Conservation (phyloP, 2,888 invertebrate genomes). For the Nephrotoma flavescens region DNA sequence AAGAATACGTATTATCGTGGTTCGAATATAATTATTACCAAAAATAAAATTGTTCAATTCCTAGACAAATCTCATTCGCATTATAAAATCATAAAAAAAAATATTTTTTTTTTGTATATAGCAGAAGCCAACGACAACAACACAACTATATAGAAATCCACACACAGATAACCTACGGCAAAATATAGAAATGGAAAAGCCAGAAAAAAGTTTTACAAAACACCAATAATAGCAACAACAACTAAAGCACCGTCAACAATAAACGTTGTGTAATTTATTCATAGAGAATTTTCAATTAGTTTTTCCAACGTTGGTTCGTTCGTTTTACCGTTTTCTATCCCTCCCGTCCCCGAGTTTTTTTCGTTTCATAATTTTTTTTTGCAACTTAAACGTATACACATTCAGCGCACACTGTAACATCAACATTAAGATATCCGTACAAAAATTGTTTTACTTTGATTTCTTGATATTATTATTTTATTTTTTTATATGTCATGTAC, state of each 20-base stretch:
- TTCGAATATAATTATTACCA: not conserved
- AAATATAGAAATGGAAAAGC: not conserved
- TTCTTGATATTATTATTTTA: not conserved
- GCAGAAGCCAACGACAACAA: not conserved
- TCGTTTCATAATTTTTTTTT: not conserved
- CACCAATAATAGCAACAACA: not conserved
- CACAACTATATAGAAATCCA: too few relatives aligned
- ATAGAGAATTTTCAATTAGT: not conserved
- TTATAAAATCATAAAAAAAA: not conserved
- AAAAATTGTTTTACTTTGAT: not conserved
- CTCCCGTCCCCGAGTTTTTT: not conserved
- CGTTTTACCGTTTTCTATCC: not conserved
- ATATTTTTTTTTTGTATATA: not conserved
- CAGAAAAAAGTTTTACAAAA: not conserved
- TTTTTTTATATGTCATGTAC: not conserved
- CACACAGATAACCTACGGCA: not conserved
- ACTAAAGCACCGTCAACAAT: not conserved
- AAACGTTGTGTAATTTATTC: not conserved
- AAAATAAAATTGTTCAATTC: not conserved
- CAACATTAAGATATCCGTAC: not conserved
- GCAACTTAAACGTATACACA: not conserved
- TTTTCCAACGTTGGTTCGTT: not conserved
- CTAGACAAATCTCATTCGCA: not conserved
- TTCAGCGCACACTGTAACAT: not conserved
- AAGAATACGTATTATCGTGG: not conserved